phyloP scores from a whole-genome alignment of 2,888 invertebrate genomes.

The Pyralis farinalis region DNA sequence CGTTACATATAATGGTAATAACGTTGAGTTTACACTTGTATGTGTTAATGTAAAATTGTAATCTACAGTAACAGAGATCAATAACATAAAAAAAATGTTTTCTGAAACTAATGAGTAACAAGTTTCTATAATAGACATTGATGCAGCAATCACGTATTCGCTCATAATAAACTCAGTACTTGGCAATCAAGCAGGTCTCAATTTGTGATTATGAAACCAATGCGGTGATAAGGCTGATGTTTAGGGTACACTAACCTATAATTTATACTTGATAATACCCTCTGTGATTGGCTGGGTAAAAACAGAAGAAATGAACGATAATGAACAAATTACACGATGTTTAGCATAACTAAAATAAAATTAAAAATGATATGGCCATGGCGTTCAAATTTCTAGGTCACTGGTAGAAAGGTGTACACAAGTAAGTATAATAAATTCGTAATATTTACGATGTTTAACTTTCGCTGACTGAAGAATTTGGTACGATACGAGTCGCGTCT shows the following conservation, averaged over 20 bases:
- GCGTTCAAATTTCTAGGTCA: conserved; percentile 7
- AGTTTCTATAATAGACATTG: too few species aligned
- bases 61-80: too few species aligned
- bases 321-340: conserved; percentile 53
- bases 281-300: conserved; percentile 29
- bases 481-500: too few species aligned
- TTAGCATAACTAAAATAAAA: conserved; percentile 32
- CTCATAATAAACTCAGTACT: conserved; percentile 16
- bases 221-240: conserved; percentile 45
- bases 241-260: conserved; percentile 35
- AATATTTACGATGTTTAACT: conserved; percentile 19
- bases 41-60: too few species aligned
- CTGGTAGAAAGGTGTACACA: conserved; percentile 15
- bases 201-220: conserved; percentile 50
- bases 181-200: conserved; percentile 24
- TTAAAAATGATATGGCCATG: conserved; percentile 17
- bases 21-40: too few species aligned
- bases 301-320: conserved; percentile 49
- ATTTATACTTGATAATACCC: conserved; percentile 44
- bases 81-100: too few species aligned
- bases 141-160: background rate
- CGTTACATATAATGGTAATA: too few species aligned
- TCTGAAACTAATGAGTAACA: too few species aligned
- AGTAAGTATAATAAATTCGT: conserved; percentile 19
- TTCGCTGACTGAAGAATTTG: conserved; percentile 18